Evolutionary conservation across 2,797 vertebrate species (phyloP), one percentile per base, ranked within the genome.

Genomic region (Leucoraja ocellata): DNA sequence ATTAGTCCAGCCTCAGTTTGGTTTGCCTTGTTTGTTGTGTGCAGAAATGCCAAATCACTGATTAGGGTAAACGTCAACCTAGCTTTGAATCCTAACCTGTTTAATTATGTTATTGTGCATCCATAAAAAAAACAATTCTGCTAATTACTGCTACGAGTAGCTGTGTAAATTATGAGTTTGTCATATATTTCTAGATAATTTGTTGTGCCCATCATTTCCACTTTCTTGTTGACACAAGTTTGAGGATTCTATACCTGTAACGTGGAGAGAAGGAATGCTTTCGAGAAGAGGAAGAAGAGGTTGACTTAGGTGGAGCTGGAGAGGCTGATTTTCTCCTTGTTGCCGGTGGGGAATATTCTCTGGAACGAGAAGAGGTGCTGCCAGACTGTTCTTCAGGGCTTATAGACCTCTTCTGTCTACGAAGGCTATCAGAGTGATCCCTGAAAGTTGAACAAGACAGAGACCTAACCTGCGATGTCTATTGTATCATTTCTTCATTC

Each of bases 371-470:
- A 0, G 98, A 97, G 93, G 97, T 96, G 39, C 98, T 98, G 81
- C 96, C 97, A 74, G 97, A 98, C 14, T 95, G 97, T 93, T 98
- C 98, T 94, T 97, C 96, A 81, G 98, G 98, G 28, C 97, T 97
- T 93, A 97, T 95, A 0, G 96, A 97, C 92, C 97, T 96, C 95
- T 98, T 99, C 93, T 97, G 97, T 93, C 98, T 97, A 93, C 97
- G 97, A 71, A 97, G 98, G 95, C 97, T 97, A 95, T 97, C 97
- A 1, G 97, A 98, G 9, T 97, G 95, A 94, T 98, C 97, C 95
- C 98, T 99, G 90, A 16, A 93, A 88, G 94, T 78, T 86, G 95
- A 95, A 94, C 74, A 95, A 11, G 58, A 81, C 63, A 92, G 90
- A 92, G 7, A 54, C 46, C 68, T 92, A 92, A 92, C 68, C 90